A percentile compares a stretch with the other conserved stretches of the same genome.
These are phyloP conservation scores for Augochlorella aurata DNA, from an alignment of 2,888 invertebrate genomes.

Conservation along the genomic window DNA sequence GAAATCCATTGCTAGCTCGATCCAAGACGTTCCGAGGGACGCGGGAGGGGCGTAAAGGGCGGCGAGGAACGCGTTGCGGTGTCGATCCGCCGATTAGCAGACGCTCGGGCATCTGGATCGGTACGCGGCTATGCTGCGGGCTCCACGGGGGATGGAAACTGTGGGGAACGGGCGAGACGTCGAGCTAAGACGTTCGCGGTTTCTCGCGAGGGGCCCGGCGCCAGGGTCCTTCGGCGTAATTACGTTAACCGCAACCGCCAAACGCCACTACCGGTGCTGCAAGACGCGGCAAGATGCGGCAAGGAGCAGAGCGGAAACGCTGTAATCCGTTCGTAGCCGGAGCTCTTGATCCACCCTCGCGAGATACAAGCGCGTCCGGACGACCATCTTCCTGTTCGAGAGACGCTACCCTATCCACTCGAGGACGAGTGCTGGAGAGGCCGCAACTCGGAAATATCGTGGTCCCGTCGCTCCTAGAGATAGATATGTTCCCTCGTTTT, in stretches of 20 bases:
- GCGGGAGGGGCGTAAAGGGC: conserved; percentile 18
- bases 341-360: conserved; percentile 58
- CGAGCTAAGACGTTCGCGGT: conserved; percentile 81
- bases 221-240: conserved; percentile 79
- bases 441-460: conserved; percentile 9
- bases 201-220: conserved; percentile 73
- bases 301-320: conserved; percentile 60
- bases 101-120: conserved; percentile 10
- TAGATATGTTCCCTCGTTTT: neutral
- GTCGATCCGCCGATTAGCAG: conserved; percentile 50
- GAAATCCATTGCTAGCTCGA: conserved; percentile 39
- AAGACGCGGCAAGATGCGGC: no score
- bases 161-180: conserved; percentile 55
- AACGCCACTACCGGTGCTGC: conserved; percentile 72
- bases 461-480: neutral
- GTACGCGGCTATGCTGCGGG: conserved; percentile 39
- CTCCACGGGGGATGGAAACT: conserved; percentile 56
- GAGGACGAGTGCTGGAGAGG: conserved; percentile 16
- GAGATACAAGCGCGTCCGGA: conserved; percentile 38
- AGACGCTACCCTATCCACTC: conserved; percentile 33
- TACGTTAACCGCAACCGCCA: conserved; percentile 80
- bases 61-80: conserved; percentile 48
- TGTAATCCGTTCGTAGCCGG: conserved; percentile 63
- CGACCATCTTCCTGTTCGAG: conserved; percentile 36
- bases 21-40: conserved; percentile 18